Base-by-base conservation (phyloP, 1,140 invertebrate genomes). In the Drosophila ananassae region DNA sequence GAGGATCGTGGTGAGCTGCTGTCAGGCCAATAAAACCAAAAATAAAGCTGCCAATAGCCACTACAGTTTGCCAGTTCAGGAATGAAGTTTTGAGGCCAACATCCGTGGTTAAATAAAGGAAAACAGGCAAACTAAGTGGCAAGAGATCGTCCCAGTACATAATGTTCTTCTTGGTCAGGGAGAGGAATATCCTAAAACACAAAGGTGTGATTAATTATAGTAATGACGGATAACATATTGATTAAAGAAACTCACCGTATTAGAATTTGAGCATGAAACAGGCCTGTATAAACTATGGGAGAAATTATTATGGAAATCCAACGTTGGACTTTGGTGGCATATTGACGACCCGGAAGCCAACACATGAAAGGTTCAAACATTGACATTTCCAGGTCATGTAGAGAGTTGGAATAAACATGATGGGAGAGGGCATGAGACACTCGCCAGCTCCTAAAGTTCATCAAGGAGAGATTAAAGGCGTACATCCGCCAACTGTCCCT, bases 401-500 rank as follows among this genome's bases (percentile, higher is more conserved):
- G 81, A 0, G 96, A 97, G 75, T 97, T 97, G 0, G 96, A 93
- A 81, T 95, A 97, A 3, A 96, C 87, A 89, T 97, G 97, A 91
- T 97, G 96, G 22, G 96, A 97, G 10, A 97, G 83, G 0, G 93
- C 94, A 79, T 97, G 96, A 0, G 94, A 95, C 41, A 97, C 94
- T 60, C 96, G 92, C 94, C 96, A 97, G 68, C 95, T 94, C 47
- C 94, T 94, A 82, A 81, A 94, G 93, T 89, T 92, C 90, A 96
- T 90, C 12, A 95, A 81, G 6, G 93, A 92, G 0, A 98, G 90
- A 84, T 97, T 95, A 53, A 96, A 96, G 32, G 95, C 94, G 78
- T 96, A 97, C 95, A 96, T 97, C 41, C 96, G 94, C 93, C 96
- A 97, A 82, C 94, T 97, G 77, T 97, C 95, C 10, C 93, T 93